Conservation (phyloP, 35 echinoderm and acorn worm genomes). For the Lytechinus variegatus region DNA sequence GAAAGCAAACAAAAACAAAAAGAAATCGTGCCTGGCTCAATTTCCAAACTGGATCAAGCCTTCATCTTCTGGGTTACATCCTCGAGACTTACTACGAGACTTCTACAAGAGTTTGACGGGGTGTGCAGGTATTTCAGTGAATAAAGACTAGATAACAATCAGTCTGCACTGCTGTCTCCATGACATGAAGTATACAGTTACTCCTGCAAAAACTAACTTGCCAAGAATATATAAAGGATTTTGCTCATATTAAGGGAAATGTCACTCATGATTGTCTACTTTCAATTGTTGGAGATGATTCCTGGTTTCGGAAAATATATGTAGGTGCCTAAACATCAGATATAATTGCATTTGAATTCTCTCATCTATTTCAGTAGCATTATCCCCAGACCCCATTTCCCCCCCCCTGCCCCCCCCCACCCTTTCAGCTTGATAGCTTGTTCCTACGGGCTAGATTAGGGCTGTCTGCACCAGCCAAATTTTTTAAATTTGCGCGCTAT, state of each 20-base stretch:
- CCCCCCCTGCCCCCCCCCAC: too few species aligned
- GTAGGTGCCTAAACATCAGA: background rate
- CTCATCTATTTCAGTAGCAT: background rate
- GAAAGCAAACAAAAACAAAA: slow-evolving; percentile 6
- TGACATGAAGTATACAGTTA: background rate
- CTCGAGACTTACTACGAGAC: background rate
- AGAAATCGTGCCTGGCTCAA: background rate
- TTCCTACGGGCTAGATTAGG: too few species aligned
- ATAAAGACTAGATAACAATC: background rate
- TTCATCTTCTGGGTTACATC: background rate
- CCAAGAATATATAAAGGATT: background rate
- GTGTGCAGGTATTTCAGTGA: background rate
- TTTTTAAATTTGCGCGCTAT: too few species aligned
- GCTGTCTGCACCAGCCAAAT: too few species aligned
- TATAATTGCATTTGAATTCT: background rate
- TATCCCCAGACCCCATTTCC: background rate
- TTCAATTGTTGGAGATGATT: background rate
- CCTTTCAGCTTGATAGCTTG: too few species aligned
- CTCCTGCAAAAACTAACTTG: background rate
- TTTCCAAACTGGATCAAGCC: background rate
- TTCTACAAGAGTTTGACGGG: background rate
- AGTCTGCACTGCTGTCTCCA: background rate
- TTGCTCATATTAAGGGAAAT: background rate
- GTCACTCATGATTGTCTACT: background rate
- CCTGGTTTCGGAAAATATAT: background rate